Evolutionary conservation across 2,113 vertebrate species (phyloP).

Genomic region (Brienomyrus longianalis): DNA sequence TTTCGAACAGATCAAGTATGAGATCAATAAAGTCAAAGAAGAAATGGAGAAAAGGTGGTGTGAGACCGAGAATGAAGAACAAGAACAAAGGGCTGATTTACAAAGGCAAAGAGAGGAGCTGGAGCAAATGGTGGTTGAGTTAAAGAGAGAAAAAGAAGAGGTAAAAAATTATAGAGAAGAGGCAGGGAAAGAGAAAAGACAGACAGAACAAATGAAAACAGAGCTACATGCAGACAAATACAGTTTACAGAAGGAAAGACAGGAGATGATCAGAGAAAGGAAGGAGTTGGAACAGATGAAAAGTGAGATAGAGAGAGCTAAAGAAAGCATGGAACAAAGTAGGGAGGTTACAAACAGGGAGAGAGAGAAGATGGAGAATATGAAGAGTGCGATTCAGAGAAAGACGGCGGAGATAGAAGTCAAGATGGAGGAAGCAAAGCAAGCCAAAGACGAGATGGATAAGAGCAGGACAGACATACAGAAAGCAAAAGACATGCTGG

Average conservation of each 20-base stretch:
- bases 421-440: conserved; percentile 9
- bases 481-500: conserved; percentile 13
- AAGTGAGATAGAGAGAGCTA: conserved; percentile 17
- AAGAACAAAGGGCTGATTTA: conserved; percentile 26
- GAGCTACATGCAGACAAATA: conserved; percentile 28
- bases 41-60: conserved; percentile 37
- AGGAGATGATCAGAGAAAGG: conserved; percentile 23
- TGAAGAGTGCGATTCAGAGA: conserved; percentile 11
- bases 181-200: conserved; percentile 26
- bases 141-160: conserved; percentile 25
- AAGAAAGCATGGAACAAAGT: conserved; percentile 15
- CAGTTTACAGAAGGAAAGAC: conserved; percentile 14
- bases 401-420: conserved; percentile 5
- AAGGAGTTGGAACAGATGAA: conserved; percentile 27
- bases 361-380: conserved; percentile 16
- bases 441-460: conserved; percentile 16
- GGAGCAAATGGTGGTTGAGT: conserved; percentile 16
- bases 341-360: conserved; percentile 1
- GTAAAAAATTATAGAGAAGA: conserved; percentile 14
- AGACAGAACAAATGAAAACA: conserved; percentile 29
- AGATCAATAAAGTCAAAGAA: conserved; percentile 32
- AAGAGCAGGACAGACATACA: conserved; percentile 17
- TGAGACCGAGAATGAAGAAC: conserved; percentile 26
- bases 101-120: conserved; percentile 32
- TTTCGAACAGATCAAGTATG: conserved; percentile 40